Base-by-base conservation (phyloP, 1,140 invertebrate species). In the Zaprionus kolodkinae region DNA sequence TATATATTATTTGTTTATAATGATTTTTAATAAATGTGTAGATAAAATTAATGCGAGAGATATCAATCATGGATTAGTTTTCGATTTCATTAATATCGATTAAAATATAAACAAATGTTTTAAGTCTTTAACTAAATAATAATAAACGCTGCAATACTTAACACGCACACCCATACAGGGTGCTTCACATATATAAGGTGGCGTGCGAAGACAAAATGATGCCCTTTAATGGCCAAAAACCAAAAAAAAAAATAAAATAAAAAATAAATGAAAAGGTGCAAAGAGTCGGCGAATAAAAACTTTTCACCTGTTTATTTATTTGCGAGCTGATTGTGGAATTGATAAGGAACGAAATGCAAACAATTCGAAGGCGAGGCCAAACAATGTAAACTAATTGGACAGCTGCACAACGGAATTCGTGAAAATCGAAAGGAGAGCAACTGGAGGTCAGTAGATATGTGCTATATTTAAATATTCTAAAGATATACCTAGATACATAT, bases 271-370 rank as follows among this genome's bases (percentile, higher is more conserved):
- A n/a, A n/a, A 40, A 40, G 59, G 50, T 25, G 35, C 43, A 50
- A 21, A 55, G n/a, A 45, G 40, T 7, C 40, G 40, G 40, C n/a
- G n/a, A 45, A 45, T 63, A 27, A 56, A 79, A 63, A 59, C 45
- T 62, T 73, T 86, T 61, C 84, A 86, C 72, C 84, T 89, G 83
- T 75, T 84, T 78, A 76, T 86, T 87, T 82, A 79, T 87, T 87
- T 87, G 61, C 68, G 76, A 72, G 43, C 77, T 84, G 84, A 87
- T 84, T 80, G 72, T 78, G 69, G 64, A 69, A 85, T 82, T 85
- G 74, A 75, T 85, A 72, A 72, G 35, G n/a, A 71, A 3, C 11
- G 40, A 65, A 70, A 72, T 66, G 35, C 45, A 27, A 71, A 52
- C 27, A 61, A 69, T 69, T 71, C 62, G 21, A 45, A 65, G 70